Evolutionary conservation across 30 jellyfish, hydroid and myxozoan genomes (phyloP).

Genomic region (Sanderia malayensis): DNA sequence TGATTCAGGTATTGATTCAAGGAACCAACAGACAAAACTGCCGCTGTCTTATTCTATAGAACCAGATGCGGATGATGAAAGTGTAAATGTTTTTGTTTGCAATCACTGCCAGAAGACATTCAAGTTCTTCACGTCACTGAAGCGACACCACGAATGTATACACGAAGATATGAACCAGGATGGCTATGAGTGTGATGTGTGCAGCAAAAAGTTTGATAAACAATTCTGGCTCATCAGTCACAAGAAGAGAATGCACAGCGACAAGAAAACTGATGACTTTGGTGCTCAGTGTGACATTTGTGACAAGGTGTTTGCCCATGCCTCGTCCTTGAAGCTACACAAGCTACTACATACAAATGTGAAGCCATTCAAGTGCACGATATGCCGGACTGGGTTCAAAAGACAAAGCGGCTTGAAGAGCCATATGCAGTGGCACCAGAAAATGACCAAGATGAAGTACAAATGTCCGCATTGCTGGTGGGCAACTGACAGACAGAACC

Average conservation of each 20-base stretch:
- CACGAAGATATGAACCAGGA: not conserved
- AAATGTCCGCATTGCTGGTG: conserved; percentile 42
- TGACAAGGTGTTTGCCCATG: not conserved
- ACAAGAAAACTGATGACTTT: not conserved
- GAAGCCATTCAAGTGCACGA: not conserved
- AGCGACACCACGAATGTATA: not conserved
- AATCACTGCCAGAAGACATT: conserved; percentile 6
- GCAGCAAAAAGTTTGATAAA: not conserved
- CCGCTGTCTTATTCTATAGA: not conserved
- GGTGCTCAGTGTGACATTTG: not conserved
- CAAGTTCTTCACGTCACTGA: conserved; percentile 1
- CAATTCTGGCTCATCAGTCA: not conserved
- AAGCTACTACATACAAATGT: not conserved
- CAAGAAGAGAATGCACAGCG: not conserved
- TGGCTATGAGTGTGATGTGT: conserved; percentile 5
- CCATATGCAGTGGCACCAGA: conserved; percentile 20
- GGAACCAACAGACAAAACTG: not conserved
- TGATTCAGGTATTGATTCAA: not conserved
- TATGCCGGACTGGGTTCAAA: conserved; percentile 4
- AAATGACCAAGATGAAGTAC: conserved; percentile 1
- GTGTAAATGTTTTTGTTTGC: not conserved
- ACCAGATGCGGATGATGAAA: not conserved
- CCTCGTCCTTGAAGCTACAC: not conserved
- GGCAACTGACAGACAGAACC: conserved; percentile 1
- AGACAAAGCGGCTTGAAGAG: not conserved